Conservation (phyloP, 2,797 vertebrate genomes). For the Malurus splendens region DNA sequence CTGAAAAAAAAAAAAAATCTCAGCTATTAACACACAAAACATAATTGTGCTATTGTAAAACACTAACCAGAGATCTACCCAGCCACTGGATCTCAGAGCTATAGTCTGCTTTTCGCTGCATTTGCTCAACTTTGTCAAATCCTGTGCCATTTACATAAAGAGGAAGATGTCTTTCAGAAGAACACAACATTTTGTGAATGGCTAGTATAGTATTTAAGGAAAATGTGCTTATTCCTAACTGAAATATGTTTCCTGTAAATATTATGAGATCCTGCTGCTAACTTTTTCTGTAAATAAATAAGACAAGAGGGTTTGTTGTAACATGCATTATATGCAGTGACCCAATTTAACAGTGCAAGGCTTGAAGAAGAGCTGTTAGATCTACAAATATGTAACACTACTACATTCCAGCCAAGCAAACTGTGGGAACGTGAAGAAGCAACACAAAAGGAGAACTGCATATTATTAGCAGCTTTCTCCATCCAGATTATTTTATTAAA, state of each 20-base stretch:
- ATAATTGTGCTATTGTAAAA: not conserved
- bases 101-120: not conserved
- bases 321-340: conserved; percentile 36
- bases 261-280: not conserved
- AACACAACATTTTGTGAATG: not conserved
- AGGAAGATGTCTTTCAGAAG: not conserved
- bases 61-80: not conserved
- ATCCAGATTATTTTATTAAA: not conserved
- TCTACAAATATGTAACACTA: not conserved
- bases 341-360: conserved; percentile 30
- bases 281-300: not conserved
- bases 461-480: not conserved
- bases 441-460: not conserved
- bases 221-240: not conserved
- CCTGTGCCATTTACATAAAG: not conserved
- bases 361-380: not conserved
- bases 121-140: not conserved
- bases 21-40: not conserved
- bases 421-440: not conserved
- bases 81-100: not conserved
- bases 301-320: too few species aligned
- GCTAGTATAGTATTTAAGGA: not conserved
- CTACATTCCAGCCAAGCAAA: not conserved
- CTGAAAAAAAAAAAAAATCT: not conserved
- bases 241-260: not conserved